Base-by-base conservation (phyloP, 2,888 invertebrate species). In the Micoletzkya japonica region DNA sequence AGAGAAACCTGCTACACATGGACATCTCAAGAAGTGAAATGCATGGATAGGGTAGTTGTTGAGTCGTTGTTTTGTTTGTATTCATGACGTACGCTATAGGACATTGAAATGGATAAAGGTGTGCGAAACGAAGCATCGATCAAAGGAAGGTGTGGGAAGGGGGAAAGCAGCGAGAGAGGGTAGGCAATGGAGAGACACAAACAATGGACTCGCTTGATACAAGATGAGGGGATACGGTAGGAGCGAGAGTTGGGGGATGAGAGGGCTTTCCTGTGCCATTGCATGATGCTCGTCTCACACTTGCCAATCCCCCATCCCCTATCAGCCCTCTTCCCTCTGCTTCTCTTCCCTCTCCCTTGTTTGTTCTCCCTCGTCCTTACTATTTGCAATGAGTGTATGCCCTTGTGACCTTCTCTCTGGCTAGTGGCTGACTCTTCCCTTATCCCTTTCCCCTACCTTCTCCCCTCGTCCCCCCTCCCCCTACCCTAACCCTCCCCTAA, bases 1-100 rank as follows among this genome's bases (percentile, higher is more conserved):
- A 6, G 77, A 81, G 61, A 72, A 72, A 49, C 78, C 79, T n/a
- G 72, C 73, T 30, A 77, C 77, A 32, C 79, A 79, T 61, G 79
- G 76, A n/a, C 79, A 79, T 73, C 57, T 79, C 4, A n/a, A 44
- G 20, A 44, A 10, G 44, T 44, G 20, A 44, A n/a, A n/a, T n/a
- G n/a, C n/a, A n/a, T n/a, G n/a, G n/a, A n/a, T n/a, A n/a, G n/a
- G n/a, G n/a, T n/a, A n/a, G n/a, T 44, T 44, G 20, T 10, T 14
- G 10, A 14, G 44, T 44, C 20, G 20, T 44, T 44, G 44, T 44
- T 44, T 14, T 44, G 20, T 10, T 44, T 44, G 44, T 44, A 44
- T 44, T 44, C 44, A 10, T 20, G 20, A 44, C 44, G 20, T 44
- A 20, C 44, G 20, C 44, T 44, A n/a, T n/a, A n/a, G n/a, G n/a